Percentiles rank a stretch among this genome's conserved stretches.
Evolutionary conservation across 2,888 invertebrate genomes (phyloP).

Genomic region (Dryomyza anilis): DNA sequence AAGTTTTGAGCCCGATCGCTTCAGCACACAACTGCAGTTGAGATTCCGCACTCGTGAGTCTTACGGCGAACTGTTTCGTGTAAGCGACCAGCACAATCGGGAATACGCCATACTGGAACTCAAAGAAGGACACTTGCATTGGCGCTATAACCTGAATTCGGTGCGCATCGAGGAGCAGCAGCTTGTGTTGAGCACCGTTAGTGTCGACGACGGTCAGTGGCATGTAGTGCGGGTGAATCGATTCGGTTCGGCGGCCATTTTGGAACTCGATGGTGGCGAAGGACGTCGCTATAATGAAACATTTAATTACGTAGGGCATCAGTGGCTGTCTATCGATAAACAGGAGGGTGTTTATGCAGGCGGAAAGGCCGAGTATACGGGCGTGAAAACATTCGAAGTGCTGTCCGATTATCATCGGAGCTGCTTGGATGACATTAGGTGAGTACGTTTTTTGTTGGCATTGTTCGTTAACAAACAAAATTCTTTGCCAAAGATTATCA

Average conservation of each 20-base stretch:
- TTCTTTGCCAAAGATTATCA: too few relatives aligned
- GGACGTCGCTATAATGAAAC: slow-evolving; percentile 91
- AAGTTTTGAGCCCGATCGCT: slow-evolving; percentile 89
- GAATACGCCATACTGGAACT: slow-evolving; percentile 86
- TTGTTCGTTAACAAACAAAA: too few relatives aligned
- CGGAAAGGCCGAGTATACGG: slow-evolving; percentile 93
- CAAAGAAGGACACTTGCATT: slow-evolving; percentile 86
- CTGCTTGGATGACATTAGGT: slow-evolving; percentile 68
- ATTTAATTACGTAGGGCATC: slow-evolving; percentile 86
- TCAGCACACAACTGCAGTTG: slow-evolving; percentile 89
- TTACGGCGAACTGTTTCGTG: slow-evolving; percentile 89
- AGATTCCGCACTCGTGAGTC: slow-evolving; percentile 91
- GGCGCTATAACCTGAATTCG: slow-evolving; percentile 90
- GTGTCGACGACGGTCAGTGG: slow-evolving; percentile 95
- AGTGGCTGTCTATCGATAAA: slow-evolving; percentile 88
- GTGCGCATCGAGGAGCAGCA: slow-evolving; percentile 85
- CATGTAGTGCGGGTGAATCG: slow-evolving; percentile 89
- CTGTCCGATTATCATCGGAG: slow-evolving; percentile 93
- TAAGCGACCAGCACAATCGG: slow-evolving; percentile 92
- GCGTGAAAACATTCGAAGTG: slow-evolving; percentile 90
- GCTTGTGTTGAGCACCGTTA: slow-evolving; percentile 83
- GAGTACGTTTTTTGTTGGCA: slow-evolving; percentile 25
- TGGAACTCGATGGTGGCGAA: slow-evolving; percentile 93
- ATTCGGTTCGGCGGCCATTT: slow-evolving; percentile 87
- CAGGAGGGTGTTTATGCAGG: slow-evolving; percentile 95